Percentiles rank a stretch among this genome's conserved stretches.
phyloP scores from a whole-genome alignment of 2,797 vertebrate genomes.

The Remorina albescens region DNA sequence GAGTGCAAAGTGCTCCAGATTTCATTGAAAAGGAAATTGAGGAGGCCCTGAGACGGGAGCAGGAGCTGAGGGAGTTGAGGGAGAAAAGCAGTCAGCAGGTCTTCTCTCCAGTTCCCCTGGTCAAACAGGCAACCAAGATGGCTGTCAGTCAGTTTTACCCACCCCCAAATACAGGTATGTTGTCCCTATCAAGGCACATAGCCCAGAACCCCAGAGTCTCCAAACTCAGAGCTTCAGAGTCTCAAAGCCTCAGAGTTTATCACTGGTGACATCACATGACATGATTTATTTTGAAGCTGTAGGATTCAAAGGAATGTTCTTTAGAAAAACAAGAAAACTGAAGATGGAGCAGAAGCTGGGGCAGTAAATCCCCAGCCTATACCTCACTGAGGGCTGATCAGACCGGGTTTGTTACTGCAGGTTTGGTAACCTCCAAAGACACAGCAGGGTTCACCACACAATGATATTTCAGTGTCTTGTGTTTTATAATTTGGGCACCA shows the following conservation, averaged over 20 bases:
- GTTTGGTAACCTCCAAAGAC: too few species aligned
- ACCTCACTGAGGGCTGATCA: too few species aligned
- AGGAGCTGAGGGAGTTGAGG: slow-evolving; percentile 86
- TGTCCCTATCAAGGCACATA: neutral
- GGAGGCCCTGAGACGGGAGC: slow-evolving; percentile 86
- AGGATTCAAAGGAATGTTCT: too few species aligned
- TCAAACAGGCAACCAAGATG: slow-evolving; percentile 40
- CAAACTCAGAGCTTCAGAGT: too few species aligned
- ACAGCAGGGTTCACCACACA: neutral
- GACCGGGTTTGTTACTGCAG: too few species aligned
- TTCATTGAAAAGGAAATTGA: slow-evolving; percentile 90
- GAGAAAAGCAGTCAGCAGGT: neutral
- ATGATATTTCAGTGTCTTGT: neutral
- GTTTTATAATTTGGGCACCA: neutral
- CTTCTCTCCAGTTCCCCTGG: slow-evolving; percentile 48
- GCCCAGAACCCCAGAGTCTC: neutral
- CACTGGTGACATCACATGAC: too few species aligned
- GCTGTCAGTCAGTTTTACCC: slow-evolving; percentile 56
- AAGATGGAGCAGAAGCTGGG: too few species aligned
- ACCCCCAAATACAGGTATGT: slow-evolving; percentile 65
- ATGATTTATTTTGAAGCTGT: too few species aligned
- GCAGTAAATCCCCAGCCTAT: too few species aligned
- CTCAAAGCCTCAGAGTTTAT: neutral
- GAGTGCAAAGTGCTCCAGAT: slow-evolving; percentile 71
- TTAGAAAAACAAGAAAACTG: too few species aligned